Conservation (phyloP, 2,797 vertebrate genomes). For the Apogon talboti region DNA sequence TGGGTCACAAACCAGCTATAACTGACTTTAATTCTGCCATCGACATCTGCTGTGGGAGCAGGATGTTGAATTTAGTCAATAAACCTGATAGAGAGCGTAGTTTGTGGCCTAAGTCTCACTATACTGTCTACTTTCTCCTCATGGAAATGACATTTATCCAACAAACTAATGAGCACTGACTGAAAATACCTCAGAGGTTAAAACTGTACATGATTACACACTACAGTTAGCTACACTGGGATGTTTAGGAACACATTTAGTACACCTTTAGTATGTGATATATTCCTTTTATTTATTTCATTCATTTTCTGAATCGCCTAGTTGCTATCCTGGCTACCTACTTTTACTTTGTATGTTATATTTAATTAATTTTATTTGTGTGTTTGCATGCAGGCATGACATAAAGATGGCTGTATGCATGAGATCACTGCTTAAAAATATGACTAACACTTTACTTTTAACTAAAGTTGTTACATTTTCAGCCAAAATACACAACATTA, state of each 20-base stretch:
- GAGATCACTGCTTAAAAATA: not conserved
- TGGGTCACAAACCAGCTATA: slow-evolving; percentile 21
- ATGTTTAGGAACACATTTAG: no score
- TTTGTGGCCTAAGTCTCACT: slow-evolving; percentile 2
- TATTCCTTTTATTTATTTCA: no score
- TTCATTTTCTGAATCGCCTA: no score
- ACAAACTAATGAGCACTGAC: no score
- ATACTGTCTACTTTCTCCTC: slow-evolving; percentile 9
- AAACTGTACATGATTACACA: no score
- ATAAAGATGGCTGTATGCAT: not conserved
- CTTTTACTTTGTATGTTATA: no score
- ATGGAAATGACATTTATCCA: not conserved
- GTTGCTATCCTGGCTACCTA: no score
- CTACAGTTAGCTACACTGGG: no score
- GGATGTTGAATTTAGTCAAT: slow-evolving; percentile 19
- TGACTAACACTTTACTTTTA: no score
- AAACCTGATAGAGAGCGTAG: slow-evolving; percentile 20
- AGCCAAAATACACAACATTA: not conserved
- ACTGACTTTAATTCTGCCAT: slow-evolving; percentile 20
- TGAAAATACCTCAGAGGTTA: no score
- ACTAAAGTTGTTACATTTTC: no score
- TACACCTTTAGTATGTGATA: no score
- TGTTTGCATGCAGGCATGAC: not conserved
- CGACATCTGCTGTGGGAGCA: slow-evolving; percentile 13
- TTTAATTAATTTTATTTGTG: not conserved